A percentile compares a stretch with the other conserved stretches of the same genome.
phyloP scores from a whole-genome alignment of 2,113 vertebrate genomes.

The Aphyosemion australe region DNA sequence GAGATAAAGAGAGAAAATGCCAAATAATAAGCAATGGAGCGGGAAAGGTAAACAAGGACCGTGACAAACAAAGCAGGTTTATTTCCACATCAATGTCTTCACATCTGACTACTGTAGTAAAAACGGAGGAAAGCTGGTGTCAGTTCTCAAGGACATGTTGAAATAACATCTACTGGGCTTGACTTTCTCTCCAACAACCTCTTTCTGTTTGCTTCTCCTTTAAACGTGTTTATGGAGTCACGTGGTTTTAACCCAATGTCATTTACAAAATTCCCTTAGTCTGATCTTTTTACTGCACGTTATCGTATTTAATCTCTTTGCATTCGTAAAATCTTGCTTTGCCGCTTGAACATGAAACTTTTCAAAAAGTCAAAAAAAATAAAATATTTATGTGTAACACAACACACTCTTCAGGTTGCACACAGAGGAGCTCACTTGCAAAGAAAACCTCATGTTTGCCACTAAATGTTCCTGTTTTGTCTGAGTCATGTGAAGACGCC shows the following conservation, averaged over 20 bases:
- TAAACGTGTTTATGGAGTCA: not conserved
- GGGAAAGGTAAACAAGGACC: not conserved
- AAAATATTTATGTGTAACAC: too few species aligned
- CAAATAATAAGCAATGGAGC: constrained; percentile 8
- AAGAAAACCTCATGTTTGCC: not conserved
- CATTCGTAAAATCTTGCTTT: too few species aligned
- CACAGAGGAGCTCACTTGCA: not conserved
- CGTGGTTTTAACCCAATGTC: too few species aligned
- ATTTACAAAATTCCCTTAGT: too few species aligned
- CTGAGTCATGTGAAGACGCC: constrained; percentile 10
- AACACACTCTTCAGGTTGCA: too few species aligned
- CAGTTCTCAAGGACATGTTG: constrained; percentile 10
- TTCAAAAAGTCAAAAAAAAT: too few species aligned
- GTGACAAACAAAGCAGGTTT: constrained; percentile 10
- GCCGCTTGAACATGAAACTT: too few species aligned
- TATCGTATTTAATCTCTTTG: too few species aligned
- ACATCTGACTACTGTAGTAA: not conserved
- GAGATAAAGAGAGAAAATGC: constrained; percentile 27
- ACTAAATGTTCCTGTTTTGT: not conserved
- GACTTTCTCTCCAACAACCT: not conserved
- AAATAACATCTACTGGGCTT: constrained; percentile 4
- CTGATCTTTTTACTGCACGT: too few species aligned
- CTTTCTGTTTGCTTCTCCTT: not conserved
- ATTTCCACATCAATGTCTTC: constrained; percentile 11
- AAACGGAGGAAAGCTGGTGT: not conserved